Percentiles rank a stretch among this genome's conserved stretches.
Conservation (phyloP, 2,888 invertebrate genomes). For the Microplitis manilae region DNA sequence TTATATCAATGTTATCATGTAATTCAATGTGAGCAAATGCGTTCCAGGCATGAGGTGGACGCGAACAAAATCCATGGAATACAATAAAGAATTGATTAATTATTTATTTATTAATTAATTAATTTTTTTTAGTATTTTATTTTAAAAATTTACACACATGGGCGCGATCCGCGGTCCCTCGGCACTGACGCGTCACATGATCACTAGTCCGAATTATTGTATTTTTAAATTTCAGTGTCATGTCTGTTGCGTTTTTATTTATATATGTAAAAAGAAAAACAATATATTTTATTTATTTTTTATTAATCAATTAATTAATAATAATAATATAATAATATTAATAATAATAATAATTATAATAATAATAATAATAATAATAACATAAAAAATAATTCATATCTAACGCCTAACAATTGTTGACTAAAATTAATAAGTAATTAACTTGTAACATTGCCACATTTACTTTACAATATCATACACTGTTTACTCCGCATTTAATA, state of each 20-base stretch:
- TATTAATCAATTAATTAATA: slow-evolving; percentile 16
- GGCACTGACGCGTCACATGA: slow-evolving; percentile 7
- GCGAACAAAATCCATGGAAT: slow-evolving; percentile 12
- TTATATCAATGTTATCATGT: slow-evolving; percentile 27
- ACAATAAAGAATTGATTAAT: not conserved
- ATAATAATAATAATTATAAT: not conserved
- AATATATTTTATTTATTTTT: not conserved
- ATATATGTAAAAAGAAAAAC: slow-evolving; percentile 46
- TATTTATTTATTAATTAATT: slow-evolving; percentile 15
- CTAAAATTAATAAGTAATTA: slow-evolving; percentile 63
- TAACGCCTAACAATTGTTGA: slow-evolving; percentile 29
- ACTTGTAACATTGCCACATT: slow-evolving; percentile 67
- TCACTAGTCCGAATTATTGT: no score
- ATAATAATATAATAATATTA: not conserved
- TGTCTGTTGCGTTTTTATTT: slow-evolving; percentile 28
- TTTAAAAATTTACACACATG: slow-evolving; percentile 26
- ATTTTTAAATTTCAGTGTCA: not conserved
- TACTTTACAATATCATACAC: slow-evolving; percentile 50
- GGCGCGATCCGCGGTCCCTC: slow-evolving; percentile 26
- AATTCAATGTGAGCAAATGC: slow-evolving; percentile 42
- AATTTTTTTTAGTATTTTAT: no score
- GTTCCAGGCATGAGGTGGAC: slow-evolving; percentile 34
- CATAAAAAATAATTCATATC: slow-evolving; percentile 30
- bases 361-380: slow-evolving; percentile 18
- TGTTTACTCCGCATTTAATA: slow-evolving; percentile 16